Conservation (phyloP, 2,888 invertebrate species). For the Homarus gammarus region DNA sequence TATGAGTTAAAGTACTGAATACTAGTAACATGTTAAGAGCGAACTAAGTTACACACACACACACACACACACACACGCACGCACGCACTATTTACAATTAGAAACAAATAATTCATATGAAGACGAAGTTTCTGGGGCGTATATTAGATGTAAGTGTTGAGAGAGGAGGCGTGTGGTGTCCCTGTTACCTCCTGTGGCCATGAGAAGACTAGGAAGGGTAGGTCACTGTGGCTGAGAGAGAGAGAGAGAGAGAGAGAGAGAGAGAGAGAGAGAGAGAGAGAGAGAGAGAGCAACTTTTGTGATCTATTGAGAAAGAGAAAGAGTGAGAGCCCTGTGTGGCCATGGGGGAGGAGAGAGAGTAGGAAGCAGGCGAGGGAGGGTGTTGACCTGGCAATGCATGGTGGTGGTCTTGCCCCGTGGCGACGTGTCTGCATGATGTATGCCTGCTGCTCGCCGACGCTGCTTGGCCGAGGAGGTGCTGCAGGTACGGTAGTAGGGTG, state of each 20-base stretch:
- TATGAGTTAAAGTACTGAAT: too few relatives aligned
- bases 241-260: background rate
- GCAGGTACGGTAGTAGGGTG: background rate
- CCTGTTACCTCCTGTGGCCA: too few relatives aligned
- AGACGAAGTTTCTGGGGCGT: too few relatives aligned
- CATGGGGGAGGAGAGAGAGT: conserved; percentile 11
- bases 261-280: background rate
- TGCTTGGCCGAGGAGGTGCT: background rate
- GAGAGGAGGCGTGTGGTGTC: too few relatives aligned
- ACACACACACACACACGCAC: too few relatives aligned
- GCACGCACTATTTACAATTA: too few relatives aligned
- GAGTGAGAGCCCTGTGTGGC: background rate
- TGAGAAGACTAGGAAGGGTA: too few relatives aligned
- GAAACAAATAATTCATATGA: too few relatives aligned
- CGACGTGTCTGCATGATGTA: conserved; percentile 45
- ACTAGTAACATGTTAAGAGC: too few relatives aligned
- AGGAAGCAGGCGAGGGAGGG: background rate
- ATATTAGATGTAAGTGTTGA: too few relatives aligned
- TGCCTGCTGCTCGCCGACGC: conserved; percentile 24
- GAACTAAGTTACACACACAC: too few relatives aligned
- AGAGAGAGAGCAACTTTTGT: background rate
- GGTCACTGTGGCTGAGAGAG: too few relatives aligned
- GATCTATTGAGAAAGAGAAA: background rate
- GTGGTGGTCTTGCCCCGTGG: conserved; percentile 37
- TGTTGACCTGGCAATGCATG: conserved; percentile 31